phyloP scores from a whole-genome alignment of 2,113 vertebrate genomes.

The Pitta sordida region DNA sequence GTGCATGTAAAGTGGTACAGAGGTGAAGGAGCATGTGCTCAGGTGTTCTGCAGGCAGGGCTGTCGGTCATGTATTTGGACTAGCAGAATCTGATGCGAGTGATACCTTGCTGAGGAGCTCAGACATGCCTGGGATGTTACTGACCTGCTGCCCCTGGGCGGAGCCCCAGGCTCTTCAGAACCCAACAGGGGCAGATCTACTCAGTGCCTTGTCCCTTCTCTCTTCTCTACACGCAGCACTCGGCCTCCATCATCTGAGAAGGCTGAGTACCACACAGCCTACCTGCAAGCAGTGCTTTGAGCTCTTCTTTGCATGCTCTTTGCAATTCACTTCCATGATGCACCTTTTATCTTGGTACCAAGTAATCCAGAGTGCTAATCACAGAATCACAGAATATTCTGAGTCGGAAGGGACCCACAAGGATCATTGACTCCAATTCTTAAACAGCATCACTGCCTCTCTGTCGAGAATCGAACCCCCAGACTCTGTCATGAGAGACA shows the following conservation, averaged over 20 bases:
- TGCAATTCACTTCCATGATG: background rate
- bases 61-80: accelerated
- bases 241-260: background rate
- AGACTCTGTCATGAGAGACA: too few species aligned
- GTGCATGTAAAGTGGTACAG: accelerated
- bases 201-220: background rate
- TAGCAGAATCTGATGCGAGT: background rate
- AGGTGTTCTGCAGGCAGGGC: background rate
- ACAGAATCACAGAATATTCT: too few species aligned
- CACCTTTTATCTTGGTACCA: background rate
- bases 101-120: background rate
- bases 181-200: accelerated
- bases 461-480: too few species aligned
- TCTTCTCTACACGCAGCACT: accelerated
- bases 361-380: background rate
- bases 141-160: background rate
- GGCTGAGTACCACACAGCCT: accelerated
- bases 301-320: background rate
- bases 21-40: background rate
- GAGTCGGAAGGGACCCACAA: too few species aligned
- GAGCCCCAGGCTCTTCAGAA: background rate
- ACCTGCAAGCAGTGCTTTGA: background rate
- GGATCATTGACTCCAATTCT: too few species aligned
- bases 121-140: accelerated
- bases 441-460: too few species aligned